These are phyloP conservation scores for Netelia virgata DNA, from an alignment of 2,888 invertebrate genomes.

Conservation along the genomic window DNA sequence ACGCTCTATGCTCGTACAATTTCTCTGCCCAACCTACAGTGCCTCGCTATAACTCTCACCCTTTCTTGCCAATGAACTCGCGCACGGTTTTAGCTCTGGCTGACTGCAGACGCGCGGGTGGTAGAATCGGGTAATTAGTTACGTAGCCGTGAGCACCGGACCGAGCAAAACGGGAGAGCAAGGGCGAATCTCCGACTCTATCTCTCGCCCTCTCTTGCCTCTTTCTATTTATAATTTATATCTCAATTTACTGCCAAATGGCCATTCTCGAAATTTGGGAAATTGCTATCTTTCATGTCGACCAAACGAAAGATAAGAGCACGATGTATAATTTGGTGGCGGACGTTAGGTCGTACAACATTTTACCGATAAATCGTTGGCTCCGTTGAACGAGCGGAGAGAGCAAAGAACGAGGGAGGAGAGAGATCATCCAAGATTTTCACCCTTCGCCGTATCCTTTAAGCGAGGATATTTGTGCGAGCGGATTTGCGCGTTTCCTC, in stretches of 20 bases:
- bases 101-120: conserved; percentile 54
- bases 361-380: conserved; percentile 37
- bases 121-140: conserved; percentile 83
- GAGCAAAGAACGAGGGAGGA: conserved; percentile 17
- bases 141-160: conserved; percentile 78
- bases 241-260: neutral
- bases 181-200: conserved; percentile 70
- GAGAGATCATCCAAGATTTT: conserved; percentile 78
- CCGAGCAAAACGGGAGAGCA: conserved; percentile 65
- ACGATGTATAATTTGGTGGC: neutral
- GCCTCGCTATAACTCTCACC: conserved; percentile 51
- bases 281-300: neutral
- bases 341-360: conserved; percentile 11
- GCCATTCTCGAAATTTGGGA: conserved; percentile 14
- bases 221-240: neutral
- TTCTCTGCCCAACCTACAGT: conserved; percentile 58
- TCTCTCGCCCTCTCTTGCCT: neutral
- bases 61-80: conserved; percentile 78
- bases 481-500: conserved; percentile 79
- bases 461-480: conserved; percentile 78
- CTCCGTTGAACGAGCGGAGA: conserved; percentile 23
- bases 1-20: conserved; percentile 65
- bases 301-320: neutral
- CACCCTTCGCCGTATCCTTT: conserved; percentile 73
- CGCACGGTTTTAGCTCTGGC: conserved; percentile 77